Evolutionary conservation across 2,113 vertebrate genomes (phyloP), one percentile per base, ranked within the genome.

Genomic region (Osmerus mordax): DNA sequence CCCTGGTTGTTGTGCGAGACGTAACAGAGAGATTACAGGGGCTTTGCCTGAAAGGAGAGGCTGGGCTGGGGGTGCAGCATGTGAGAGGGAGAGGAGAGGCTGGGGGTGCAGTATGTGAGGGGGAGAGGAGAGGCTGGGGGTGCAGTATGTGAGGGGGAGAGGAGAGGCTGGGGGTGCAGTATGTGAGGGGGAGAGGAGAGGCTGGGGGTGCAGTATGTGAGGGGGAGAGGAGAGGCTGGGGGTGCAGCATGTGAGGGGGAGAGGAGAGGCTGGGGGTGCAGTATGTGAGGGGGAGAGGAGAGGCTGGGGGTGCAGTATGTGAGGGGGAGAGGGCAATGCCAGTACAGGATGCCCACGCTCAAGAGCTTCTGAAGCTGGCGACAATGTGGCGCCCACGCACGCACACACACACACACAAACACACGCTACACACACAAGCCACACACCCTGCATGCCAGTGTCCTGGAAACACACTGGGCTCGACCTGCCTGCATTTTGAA

Each of bases 401-500:
- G 2, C 32, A 36, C 32, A 36, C 32, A 36, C 32, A 36, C 32
- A 36, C 32, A 36, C 5, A 36, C 32, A 36, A 4, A 36, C 32
- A 36, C 32, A 36, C 32, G 3, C 5, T 36, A 36, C 32, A 36
- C 32, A 36, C 32, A 36, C 25, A 28, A 28, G 25, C 25, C 32
- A 36, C 32, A 36, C 32, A 36, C 32, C 32, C 32, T 36, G 76
- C 47, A 76, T 79, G 87, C 83, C 87, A 88, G 71, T 56, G 70
- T 82, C 70, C 60, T 74, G 78, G 72, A 83, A 78, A 87, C 83
- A 81, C 41, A 47, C 41, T 89, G 78, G 73, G 86, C 85, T 84
- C 83, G 83, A 84, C 81, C 81, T 60, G 77, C 65, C 77, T 77
- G 51, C 77, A 81, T 77, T 86, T 83, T 83, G 78, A 87, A 89